Percentiles rank a stretch among this genome's conserved stretches.
These are phyloP conservation scores for Diorhabda carinulata DNA, from an alignment of 1,140 invertebrate species.

Conservation along the genomic window DNA sequence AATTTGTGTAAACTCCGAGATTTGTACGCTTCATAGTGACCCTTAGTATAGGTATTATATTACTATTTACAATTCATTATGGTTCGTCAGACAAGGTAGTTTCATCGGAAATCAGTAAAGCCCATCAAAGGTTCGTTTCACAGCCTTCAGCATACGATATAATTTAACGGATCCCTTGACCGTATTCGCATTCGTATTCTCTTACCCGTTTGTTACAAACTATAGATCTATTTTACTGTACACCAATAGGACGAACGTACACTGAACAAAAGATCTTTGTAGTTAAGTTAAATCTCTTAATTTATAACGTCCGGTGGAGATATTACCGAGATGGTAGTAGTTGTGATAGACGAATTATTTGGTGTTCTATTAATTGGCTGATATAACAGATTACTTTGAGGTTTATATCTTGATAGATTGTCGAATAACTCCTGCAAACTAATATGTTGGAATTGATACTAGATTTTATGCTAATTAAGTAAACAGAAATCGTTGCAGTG, in stretches of 20 bases:
- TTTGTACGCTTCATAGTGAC: background rate
- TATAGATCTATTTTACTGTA: conserved; percentile 1
- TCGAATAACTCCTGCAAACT: too few species aligned
- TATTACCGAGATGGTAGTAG: too few species aligned
- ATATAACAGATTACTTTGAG: too few species aligned
- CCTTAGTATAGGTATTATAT: background rate
- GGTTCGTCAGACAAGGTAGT: conserved; percentile 1
- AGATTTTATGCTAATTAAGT: too few species aligned
- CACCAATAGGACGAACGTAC: background rate
- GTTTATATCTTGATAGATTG: too few species aligned
- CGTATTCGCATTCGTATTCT: conserved; percentile 2
- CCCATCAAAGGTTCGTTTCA: conserved; percentile 1
- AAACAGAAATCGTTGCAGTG: too few species aligned
- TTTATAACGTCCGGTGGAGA: too few species aligned
- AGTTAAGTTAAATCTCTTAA: too few species aligned
- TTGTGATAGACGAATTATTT: too few species aligned
- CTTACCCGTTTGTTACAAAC: background rate
- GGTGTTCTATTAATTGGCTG: too few species aligned
- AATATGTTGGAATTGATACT: too few species aligned
- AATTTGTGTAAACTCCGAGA: too few species aligned
- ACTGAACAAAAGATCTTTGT: background rate
- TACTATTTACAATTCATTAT: background rate
- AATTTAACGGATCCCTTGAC: conserved; percentile 2
- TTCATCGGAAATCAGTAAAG: conserved; percentile 2
- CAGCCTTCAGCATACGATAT: conserved; percentile 1